phyloP scores from a whole-genome alignment of 1,140 invertebrate genomes.

The Prorops nasuta region DNA sequence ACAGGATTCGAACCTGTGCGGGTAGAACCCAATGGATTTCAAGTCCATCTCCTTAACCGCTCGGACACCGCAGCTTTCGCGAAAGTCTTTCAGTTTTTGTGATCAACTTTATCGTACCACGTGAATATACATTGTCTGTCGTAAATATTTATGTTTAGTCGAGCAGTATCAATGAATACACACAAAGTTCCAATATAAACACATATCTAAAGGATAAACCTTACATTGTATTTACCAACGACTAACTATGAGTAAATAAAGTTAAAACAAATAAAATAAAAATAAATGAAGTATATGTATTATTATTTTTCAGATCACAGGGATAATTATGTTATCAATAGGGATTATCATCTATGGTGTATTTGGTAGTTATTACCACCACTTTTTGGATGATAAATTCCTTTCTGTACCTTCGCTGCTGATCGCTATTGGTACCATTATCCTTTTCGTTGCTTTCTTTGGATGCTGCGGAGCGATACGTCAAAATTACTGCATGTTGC shows the following conservation, averaged over 20 bases:
- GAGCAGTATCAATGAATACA: no score
- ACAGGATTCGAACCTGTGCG: slow-evolving; percentile 83
- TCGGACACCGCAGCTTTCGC: slow-evolving; percentile 62
- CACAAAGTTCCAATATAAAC: no score
- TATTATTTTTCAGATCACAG: slow-evolving; percentile 62
- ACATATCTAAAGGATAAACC: no score
- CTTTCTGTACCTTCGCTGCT: slow-evolving; percentile 71
- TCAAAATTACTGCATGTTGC: slow-evolving; percentile 79
- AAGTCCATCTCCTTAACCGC: slow-evolving; percentile 79
- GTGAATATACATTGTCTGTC: no score
- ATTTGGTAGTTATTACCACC: slow-evolving; percentile 65
- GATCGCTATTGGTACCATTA: slow-evolving; percentile 75
- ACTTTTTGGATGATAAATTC: slow-evolving; percentile 63
- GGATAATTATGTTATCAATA: slow-evolving; percentile 67
- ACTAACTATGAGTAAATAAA: no score
- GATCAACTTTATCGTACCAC: no score
- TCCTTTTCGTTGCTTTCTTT: slow-evolving; percentile 80
- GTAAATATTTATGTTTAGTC: no score
- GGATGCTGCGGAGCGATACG: slow-evolving; percentile 84
- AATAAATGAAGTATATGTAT: no score
- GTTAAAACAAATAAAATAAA: no score
- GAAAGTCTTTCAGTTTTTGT: no score
- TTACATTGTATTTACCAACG: no score
- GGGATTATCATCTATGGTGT: slow-evolving; percentile 65
- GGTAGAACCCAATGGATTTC: slow-evolving; percentile 80